Base-by-base conservation (phyloP, 2,797 vertebrate genomes). In the Clamator glandarius region DNA sequence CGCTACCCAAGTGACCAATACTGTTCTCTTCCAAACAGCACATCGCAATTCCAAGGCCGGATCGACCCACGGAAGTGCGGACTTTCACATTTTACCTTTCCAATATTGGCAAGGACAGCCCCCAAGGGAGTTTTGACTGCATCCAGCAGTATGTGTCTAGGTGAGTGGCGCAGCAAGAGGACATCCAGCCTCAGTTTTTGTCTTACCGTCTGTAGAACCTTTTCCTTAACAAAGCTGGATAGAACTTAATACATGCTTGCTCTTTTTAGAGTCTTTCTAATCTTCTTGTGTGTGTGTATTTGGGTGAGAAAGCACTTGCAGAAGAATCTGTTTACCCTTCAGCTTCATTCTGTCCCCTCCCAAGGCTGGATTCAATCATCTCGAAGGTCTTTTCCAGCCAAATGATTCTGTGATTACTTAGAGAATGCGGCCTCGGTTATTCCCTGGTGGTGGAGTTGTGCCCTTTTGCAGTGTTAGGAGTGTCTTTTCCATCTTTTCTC, bases 101-200 rank as follows among this genome's bases (percentile, higher is more conserved):
- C 44, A 98, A 99, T 41, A 99, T 99, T 52, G 99, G 99, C 97
- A 98, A 99, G 88, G 99, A 99, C 95, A 99, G 98, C 96, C 99
- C 99, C 5, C 99, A 99, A 93, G 99, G 99, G 74, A 99, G 99
- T 96, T 99, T 99, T 31, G 99, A 99, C 98, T 99, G 99, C 95
- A 98, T 99, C 97, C 99, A 99, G 98, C 99, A 99, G 97, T 99
- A 99, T 91, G 98, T 99, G 25, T 98, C 98, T 96, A 99, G 99
- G 99, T 99, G 97, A 98, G 98, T 92, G 62, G 9, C 16, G 1
- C 59, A 33, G 24, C 54, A 44, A 21, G 31, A 28, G 6, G 9
- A 36, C 61, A 25, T 0, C 5, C 12, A 13, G 11, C 13, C 29
- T 28, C 26, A 21, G 26, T 7, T 52, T 52, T 52, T 28, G 15